Evolutionary conservation across 2,113 vertebrate species (phyloP), one percentile per base, ranked within the genome.

Genomic region (Lichenostomus cassidix): DNA sequence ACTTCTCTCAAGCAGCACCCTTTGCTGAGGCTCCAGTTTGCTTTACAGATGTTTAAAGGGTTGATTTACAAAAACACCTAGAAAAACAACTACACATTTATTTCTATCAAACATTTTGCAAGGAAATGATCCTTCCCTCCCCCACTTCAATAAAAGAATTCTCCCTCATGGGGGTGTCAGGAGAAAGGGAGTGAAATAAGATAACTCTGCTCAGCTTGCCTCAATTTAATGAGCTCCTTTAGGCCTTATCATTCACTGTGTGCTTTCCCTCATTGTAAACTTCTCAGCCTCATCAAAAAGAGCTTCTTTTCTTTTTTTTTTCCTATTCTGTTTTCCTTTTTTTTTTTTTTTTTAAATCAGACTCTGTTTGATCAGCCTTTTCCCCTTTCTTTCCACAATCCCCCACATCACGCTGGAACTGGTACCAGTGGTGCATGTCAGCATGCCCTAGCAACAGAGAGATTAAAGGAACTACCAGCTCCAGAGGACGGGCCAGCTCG

Each of bases 241-340:
- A 90, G 88, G 90, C 82, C 94, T 94, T 94, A 94, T 96, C 86
- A 84, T 92, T 96, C 83, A 88, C 35, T 3, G 10, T 86, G 79
- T 59, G 75, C 74, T 89, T 93, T 93, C 59, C 62, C 67, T 92
- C 87, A 64, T 76, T 87, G 90, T 92, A 91, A 95, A 92, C 94
- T 96, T 95, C 92, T 94, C 89, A 93, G 89, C 76, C 90, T 95
- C 91, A 85, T 88, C 75, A 94, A 92, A 97, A 94, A 88, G 83
- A 89, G 60, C 68, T 58, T 70, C 58, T 90, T 89, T 87, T 91
- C 12, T 71, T 56, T 41, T n/a, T n/a, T 42, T 55, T 46, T 55
- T 25, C 1, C 9, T 2, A 22, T 4, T 24, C 8, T 20, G 25
- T 17, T 52, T 39, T 60, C 71, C 17, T 28, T 46, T 4, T 24